These are phyloP conservation scores for Alfaro cultratus DNA, from an alignment of 2,797 vertebrate species.

Conservation along the genomic window DNA sequence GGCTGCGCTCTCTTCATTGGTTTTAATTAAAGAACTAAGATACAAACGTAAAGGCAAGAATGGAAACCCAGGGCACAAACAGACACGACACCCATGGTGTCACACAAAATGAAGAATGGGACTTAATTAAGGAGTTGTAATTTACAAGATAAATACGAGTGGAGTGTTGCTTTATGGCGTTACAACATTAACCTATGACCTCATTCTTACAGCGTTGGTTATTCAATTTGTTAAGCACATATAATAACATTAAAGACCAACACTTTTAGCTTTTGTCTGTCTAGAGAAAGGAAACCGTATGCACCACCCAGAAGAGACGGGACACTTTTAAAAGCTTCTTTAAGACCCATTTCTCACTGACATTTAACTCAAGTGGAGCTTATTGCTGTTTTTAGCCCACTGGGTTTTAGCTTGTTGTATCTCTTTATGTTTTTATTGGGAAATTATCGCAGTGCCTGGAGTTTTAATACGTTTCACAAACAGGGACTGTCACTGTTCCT, in stretches of 20 bases:
- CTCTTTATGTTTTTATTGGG: neutral
- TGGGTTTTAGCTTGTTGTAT: neutral
- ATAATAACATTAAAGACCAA: neutral
- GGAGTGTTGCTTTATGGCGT: constrained; percentile 48
- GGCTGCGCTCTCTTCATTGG: constrained; percentile 42
- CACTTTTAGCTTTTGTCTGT: neutral
- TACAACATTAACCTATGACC: constrained; percentile 44
- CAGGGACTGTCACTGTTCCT: neutral
- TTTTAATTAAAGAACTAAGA: constrained; percentile 65
- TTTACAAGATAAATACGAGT: constrained; percentile 50
- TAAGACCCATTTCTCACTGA: neutral
- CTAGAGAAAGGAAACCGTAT: neutral
- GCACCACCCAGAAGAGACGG: too few species aligned
- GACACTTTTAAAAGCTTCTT: neutral
- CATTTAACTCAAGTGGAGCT: neutral
- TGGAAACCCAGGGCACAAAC: constrained; percentile 4
- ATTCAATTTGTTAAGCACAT: constrained; percentile 21
- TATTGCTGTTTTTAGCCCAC: neutral
- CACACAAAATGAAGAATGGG: constrained; percentile 39
- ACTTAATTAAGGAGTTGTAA: constrained; percentile 56
- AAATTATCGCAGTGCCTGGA: neutral
- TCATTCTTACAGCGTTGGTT: constrained; percentile 8
- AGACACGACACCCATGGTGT: constrained; percentile 10
- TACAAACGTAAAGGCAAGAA: constrained; percentile 20
- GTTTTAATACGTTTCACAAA: neutral